phyloP scores from a whole-genome alignment of 1,140 invertebrate genomes.

The Orussus abietinus region DNA sequence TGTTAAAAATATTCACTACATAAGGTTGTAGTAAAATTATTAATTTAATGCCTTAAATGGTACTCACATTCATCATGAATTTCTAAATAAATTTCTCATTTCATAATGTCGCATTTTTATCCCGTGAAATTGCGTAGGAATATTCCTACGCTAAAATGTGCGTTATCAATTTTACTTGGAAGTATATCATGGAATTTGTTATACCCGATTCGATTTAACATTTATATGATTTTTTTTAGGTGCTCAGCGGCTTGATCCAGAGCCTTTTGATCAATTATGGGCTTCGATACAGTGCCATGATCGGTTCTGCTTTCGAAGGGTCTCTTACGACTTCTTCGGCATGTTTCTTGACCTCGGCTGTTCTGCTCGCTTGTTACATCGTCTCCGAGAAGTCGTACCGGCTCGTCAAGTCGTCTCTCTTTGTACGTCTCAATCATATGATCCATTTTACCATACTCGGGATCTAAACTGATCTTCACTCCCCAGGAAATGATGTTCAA shows the following conservation, averaged over 20 bases:
- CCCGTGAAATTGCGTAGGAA: too few relatives aligned
- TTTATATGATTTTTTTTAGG: constrained; percentile 46
- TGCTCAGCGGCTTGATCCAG: constrained; percentile 71
- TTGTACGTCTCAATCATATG: constrained; percentile 58
- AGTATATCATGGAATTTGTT: too few relatives aligned
- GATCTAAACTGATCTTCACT: constrained; percentile 20
- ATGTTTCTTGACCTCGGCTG: constrained; percentile 67
- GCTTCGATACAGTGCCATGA: constrained; percentile 59
- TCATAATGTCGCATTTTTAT: too few relatives aligned
- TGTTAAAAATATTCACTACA: neutral
- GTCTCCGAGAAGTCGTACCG: constrained; percentile 71
- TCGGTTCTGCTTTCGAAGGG: constrained; percentile 70
- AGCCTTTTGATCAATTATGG: constrained; percentile 73
- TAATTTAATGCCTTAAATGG: too few relatives aligned
- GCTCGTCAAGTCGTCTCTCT: constrained; percentile 70
- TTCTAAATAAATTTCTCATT: too few relatives aligned
- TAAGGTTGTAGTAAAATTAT: neutral
- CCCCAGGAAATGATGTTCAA: constrained; percentile 77
- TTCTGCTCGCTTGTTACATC: constrained; percentile 70
- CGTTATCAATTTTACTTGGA: too few relatives aligned
- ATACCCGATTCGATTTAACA: constrained; percentile 10
- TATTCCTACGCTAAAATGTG: too few relatives aligned
- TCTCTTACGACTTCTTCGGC: constrained; percentile 72
- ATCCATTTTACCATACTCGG: neutral
- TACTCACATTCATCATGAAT: too few relatives aligned